Conservation (phyloP, 2,888 invertebrate species). For the Phorcus lineatus region DNA sequence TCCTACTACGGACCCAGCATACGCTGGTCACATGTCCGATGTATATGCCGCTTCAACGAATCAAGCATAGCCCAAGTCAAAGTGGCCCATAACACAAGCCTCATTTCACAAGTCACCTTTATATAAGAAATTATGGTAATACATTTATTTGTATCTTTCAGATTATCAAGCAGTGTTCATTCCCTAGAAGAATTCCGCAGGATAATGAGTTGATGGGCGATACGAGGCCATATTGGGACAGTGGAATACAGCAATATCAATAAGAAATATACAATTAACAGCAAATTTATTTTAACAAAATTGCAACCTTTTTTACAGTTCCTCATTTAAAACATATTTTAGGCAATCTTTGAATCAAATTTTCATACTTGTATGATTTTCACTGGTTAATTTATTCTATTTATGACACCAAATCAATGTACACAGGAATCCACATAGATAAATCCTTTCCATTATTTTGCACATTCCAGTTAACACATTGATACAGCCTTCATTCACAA, state of each 20-base stretch:
- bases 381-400: too few relatives aligned
- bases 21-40: too few relatives aligned
- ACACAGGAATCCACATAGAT: background rate
- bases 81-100: background rate
- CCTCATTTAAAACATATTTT: too few relatives aligned
- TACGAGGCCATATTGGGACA: background rate
- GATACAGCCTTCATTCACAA: background rate
- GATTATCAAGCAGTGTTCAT: constrained; percentile 73
- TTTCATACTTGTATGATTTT: too few relatives aligned
- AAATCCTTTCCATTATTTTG: background rate
- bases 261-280: background rate
- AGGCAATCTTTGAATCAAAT: too few relatives aligned
- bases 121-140: background rate
- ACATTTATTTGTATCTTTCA: constrained; percentile 50
- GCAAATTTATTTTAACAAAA: background rate
- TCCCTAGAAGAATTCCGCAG: constrained; percentile 66
- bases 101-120: too few relatives aligned
- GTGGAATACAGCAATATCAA: background rate
- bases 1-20: too few relatives aligned
- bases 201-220: background rate
- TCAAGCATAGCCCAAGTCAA: too few relatives aligned
- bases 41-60: too few relatives aligned
- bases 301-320: too few relatives aligned
- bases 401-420: too few relatives aligned
- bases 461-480: background rate